phyloP scores from a whole-genome alignment of 2,113 vertebrate species.

The Alces alces region DNA sequence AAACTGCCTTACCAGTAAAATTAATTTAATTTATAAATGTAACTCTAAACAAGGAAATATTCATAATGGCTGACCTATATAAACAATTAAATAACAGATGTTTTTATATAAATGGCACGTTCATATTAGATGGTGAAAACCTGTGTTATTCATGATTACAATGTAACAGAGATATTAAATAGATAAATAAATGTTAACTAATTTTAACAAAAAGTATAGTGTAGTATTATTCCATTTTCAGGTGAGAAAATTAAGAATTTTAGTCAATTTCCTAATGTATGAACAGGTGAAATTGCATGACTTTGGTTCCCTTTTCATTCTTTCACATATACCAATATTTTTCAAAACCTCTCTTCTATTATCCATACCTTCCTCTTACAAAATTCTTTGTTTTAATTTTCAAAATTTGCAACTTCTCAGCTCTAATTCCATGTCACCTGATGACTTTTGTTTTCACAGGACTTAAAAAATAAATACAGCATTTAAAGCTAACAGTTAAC shows the following conservation, averaged over 20 bases:
- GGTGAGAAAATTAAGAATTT: not conserved
- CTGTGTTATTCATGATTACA: not conserved
- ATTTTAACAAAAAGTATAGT: not conserved
- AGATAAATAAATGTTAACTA: not conserved
- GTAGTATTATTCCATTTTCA: not conserved
- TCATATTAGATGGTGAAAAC: not conserved
- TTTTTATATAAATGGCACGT: not conserved
- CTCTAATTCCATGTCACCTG: not conserved
- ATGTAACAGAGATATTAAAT: not conserved
- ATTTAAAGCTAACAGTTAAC: not conserved
- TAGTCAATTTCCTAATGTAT: not conserved
- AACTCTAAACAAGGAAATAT: not conserved
- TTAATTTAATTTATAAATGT: not conserved
- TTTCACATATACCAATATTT: not conserved
- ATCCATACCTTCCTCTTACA: not conserved
- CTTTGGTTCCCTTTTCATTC: not conserved
- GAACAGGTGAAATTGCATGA: not conserved
- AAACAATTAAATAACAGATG: not conserved
- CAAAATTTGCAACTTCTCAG: not conserved
- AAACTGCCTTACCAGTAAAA: not conserved
- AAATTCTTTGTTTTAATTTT: not conserved
- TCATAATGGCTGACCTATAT: not conserved
- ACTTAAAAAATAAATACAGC: not conserved
- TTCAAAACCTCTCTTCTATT: not conserved
- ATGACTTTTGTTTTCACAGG: not conserved